Percentiles rank a stretch among this genome's conserved stretches.
These are phyloP conservation scores for Melinopterus prodromus DNA, from an alignment of 2,888 invertebrate species.

Conservation along the genomic window DNA sequence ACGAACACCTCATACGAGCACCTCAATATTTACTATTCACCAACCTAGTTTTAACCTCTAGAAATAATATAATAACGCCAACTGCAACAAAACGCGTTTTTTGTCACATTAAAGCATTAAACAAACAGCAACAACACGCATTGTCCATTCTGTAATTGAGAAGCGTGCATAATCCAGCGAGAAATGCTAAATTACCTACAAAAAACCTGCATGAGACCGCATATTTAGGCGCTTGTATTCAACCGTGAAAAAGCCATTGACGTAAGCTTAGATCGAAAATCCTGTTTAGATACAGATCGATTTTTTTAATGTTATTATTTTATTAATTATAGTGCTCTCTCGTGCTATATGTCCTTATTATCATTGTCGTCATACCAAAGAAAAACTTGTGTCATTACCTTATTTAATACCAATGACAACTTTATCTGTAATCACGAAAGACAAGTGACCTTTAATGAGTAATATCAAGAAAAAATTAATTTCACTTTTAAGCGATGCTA, in stretches of 20 bases:
- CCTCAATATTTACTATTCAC: not conserved
- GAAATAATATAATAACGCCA: not conserved
- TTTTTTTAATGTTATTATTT: not conserved
- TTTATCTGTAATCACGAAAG: not conserved
- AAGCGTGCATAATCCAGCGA: not conserved
- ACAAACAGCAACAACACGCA: not conserved
- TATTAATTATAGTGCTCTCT: not conserved
- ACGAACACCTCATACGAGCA: not conserved
- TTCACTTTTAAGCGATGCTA: not conserved
- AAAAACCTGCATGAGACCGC: not conserved
- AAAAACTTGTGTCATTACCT: not conserved
- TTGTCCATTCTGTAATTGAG: not conserved
- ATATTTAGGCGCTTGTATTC: not conserved
- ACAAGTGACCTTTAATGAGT: not conserved
- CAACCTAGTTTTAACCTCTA: not conserved
- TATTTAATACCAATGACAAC: not conserved
- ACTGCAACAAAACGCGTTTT: not conserved
- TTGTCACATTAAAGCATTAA: not conserved
- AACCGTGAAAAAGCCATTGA: not conserved
- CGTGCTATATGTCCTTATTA: not conserved
- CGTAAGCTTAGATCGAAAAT: not conserved
- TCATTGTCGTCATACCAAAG: not conserved
- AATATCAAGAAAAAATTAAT: not conserved
- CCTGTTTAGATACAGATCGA: conserved; percentile 4
- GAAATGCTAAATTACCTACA: not conserved